Percentiles rank a stretch among this genome's conserved stretches.
Evolutionary conservation across 1,140 invertebrate genomes (phyloP).

Genomic region (Drosophila rhopaloa): DNA sequence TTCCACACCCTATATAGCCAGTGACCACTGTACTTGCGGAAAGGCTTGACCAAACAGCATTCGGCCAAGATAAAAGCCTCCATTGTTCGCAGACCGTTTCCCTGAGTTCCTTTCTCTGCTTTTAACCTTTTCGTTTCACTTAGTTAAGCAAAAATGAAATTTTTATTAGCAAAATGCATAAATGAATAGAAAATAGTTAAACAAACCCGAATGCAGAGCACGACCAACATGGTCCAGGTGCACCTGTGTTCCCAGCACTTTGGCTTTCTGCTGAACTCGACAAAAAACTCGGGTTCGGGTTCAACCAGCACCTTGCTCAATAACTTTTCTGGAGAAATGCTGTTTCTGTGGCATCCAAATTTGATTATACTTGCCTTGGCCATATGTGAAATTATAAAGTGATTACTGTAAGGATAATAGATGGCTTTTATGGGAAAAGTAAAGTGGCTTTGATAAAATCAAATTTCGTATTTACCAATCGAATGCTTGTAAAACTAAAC

Average conservation of each 20-base stretch:
- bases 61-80: conserved; percentile 67
- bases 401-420: conserved; percentile 17
- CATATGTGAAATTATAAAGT: conserved; percentile 37
- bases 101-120: conserved; percentile 30
- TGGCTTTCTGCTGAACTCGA: conserved; percentile 48
- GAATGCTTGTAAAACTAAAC: not conserved
- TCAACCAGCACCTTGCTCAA: conserved; percentile 40
- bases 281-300: conserved; percentile 57
- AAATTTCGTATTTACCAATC: conserved; percentile 5
- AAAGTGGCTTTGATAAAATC: conserved; percentile 11
- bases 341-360: conserved; percentile 41
- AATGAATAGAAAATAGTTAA: conserved; percentile 81
- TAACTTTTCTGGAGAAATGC: conserved; percentile 17
- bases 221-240: conserved; percentile 22
- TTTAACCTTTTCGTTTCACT: conserved; percentile 82
- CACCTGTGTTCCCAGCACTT: conserved; percentile 36
- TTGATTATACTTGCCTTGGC: conserved; percentile 6
- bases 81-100: conserved; percentile 10
- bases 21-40: conserved; percentile 28
- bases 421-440: conserved; percentile 10
- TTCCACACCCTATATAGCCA: not conserved
- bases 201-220: conserved; percentile 47
- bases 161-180: conserved; percentile 82
- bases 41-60: conserved; percentile 44
- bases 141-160: conserved; percentile 82